Conservation (phyloP, 2,888 invertebrate species). For the Petrophora chlorosata region DNA sequence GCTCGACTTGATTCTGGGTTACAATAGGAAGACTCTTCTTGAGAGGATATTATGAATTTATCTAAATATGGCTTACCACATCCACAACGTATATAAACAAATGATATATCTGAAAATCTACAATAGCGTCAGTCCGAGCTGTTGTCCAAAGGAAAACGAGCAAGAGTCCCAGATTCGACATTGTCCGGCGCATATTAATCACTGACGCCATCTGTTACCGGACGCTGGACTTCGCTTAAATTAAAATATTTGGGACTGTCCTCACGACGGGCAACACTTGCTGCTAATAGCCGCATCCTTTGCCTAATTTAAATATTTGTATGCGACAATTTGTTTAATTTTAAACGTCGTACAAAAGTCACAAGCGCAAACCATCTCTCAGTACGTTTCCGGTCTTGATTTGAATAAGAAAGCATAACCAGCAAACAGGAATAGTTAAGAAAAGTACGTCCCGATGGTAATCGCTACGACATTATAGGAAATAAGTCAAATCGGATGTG, state of each 20-base stretch:
- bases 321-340: neutral
- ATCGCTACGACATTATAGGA: too few relatives aligned
- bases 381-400: neutral
- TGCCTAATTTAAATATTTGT: constrained; percentile 13
- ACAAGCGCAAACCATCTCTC: too few relatives aligned
- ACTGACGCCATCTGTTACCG: constrained; percentile 63
- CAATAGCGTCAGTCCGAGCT: constrained; percentile 9
- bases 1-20: too few relatives aligned
- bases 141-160: constrained; percentile 50
- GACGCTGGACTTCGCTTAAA: constrained; percentile 58
- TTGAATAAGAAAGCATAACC: neutral
- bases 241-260: constrained; percentile 72
- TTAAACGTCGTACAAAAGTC: too few relatives aligned
- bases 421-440: too few relatives aligned
- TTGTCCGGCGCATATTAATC: constrained; percentile 79
- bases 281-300: constrained; percentile 47
- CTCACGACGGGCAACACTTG: constrained; percentile 65
- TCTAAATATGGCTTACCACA: too few relatives aligned
- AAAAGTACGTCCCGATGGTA: too few relatives aligned
- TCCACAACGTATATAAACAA: too few relatives aligned
- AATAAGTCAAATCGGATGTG: too few relatives aligned
- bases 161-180: constrained; percentile 46
- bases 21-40: too few relatives aligned
- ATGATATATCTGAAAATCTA: constrained; percentile 5
- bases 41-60: too few relatives aligned